A percentile compares a stretch with the other conserved stretches of the same genome.
Conservation (phyloP, 2,888 invertebrate genomes). For the Apeira syringaria region DNA sequence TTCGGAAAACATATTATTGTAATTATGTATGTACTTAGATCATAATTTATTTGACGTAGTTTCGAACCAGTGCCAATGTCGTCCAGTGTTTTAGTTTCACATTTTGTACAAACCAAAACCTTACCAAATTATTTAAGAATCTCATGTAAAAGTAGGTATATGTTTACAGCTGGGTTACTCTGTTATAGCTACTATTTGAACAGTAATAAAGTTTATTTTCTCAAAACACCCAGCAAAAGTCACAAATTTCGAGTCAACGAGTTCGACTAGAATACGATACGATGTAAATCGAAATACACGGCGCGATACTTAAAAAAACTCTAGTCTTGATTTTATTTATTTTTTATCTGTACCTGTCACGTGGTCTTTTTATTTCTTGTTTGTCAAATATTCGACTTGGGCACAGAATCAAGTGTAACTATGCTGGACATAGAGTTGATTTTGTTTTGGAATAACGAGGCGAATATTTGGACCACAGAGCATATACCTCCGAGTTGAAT, state of each 20-base stretch:
- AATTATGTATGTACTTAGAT: slow-evolving; percentile 21
- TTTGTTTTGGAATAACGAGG: not conserved
- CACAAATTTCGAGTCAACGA: slow-evolving; percentile 65
- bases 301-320: slow-evolving; percentile 73
- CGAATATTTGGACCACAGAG: too few relatives aligned
- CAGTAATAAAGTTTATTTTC: slow-evolving; percentile 3
- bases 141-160: slow-evolving; percentile 14
- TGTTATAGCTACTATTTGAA: slow-evolving; percentile 12
- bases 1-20: slow-evolving; percentile 32
- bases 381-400: not conserved
- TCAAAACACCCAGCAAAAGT: slow-evolving; percentile 39
- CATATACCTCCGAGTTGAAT: too few relatives aligned
- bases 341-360: slow-evolving; percentile 32
- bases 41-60: slow-evolving; percentile 53
- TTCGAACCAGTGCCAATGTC: slow-evolving; percentile 59
- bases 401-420: not conserved
- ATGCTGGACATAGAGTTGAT: not conserved
- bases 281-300: slow-evolving; percentile 65
- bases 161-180: slow-evolving; percentile 23
- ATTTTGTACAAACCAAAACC: slow-evolving; percentile 15
- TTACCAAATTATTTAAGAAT: slow-evolving; percentile 19
- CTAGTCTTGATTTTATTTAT: slow-evolving; percentile 64
- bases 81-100: slow-evolving; percentile 50
- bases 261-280: slow-evolving; percentile 34
- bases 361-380: not conserved